Conservation (phyloP, 2,113 vertebrate genomes). For the Maylandia zebra region DNA sequence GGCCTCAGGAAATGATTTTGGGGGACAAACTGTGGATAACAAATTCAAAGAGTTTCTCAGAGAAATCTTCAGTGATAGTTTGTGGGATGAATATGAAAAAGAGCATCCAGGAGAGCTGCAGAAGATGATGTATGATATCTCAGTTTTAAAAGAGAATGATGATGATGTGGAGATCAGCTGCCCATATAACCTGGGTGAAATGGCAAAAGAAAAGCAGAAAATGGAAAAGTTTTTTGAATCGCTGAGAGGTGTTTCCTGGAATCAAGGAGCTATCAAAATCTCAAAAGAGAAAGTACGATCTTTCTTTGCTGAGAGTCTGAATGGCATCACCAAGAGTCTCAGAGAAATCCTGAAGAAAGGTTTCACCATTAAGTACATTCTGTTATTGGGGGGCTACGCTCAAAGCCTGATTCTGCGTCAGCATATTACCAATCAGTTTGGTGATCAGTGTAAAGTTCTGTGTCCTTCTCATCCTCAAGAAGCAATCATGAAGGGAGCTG, state of each 20-base stretch:
- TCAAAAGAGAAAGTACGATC: neutral
- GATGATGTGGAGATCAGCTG: fast-evolving
- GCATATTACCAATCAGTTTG: fast-evolving
- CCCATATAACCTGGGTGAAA: fast-evolving
- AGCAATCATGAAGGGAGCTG: fast-evolving
- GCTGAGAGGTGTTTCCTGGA: fast-evolving
- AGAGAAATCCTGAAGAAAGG: neutral
- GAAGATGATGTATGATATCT: fast-evolving
- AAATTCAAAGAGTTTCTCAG: fast-evolving
- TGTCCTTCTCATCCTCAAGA: neutral
- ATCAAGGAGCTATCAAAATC: fast-evolving
- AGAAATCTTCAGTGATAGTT: neutral
- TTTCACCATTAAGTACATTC: fast-evolving
- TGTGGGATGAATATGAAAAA: fast-evolving
- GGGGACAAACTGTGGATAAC: fast-evolving
- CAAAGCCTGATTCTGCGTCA: fast-evolving
- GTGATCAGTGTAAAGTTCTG: fast-evolving
- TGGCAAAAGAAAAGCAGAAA: fast-evolving
- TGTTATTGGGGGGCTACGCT: fast-evolving
- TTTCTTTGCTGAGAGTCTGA: neutral
- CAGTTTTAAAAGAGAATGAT: fast-evolving
- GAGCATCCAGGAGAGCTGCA: fast-evolving
- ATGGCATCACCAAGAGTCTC: fast-evolving
- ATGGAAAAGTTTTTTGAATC: fast-evolving
- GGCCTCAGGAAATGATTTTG: fast-evolving